Conservation (phyloP, 2,797 vertebrate species). For the Microctenopoma stevenorrisi region DNA sequence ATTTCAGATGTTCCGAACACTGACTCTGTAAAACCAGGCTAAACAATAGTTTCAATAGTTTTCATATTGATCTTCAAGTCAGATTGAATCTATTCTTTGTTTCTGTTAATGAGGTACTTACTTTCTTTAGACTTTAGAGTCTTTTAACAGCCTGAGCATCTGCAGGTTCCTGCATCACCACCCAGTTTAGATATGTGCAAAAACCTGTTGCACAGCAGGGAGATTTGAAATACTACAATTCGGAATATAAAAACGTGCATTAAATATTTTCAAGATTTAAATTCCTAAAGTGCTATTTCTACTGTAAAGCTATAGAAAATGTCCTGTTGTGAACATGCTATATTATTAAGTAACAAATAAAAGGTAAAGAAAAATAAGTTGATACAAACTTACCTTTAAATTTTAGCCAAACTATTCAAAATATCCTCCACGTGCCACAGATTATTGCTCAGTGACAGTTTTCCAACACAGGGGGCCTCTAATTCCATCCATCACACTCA, state of each 20-base stretch:
- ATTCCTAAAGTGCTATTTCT: background rate
- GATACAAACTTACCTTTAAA: constrained; percentile 45
- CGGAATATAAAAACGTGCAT: too few species aligned
- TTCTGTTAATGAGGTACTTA: constrained; percentile 43
- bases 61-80: background rate
- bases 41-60: too few species aligned
- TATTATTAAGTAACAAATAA: too few species aligned
- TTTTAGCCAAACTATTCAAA: constrained; percentile 8
- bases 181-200: constrained; percentile 21
- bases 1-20: background rate
- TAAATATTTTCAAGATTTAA: background rate
- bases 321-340: too few species aligned
- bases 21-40: background rate
- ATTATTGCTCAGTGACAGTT: constrained; percentile 21
- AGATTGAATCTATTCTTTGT: constrained; percentile 8
- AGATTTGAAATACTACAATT: background rate
- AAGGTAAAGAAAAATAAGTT: background rate
- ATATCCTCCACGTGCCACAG: constrained; percentile 21
- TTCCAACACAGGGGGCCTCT: constrained; percentile 24
- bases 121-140: constrained; percentile 29
- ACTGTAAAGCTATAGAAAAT: background rate
- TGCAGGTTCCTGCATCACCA: constrained; percentile 57
- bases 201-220: background rate
- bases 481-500: constrained; percentile 60
- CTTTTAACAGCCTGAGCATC: constrained; percentile 48